Evolutionary conservation across 1,140 invertebrate species (phyloP), one percentile per base, ranked within the genome.

Genomic region (Chymomyza costata): DNA sequence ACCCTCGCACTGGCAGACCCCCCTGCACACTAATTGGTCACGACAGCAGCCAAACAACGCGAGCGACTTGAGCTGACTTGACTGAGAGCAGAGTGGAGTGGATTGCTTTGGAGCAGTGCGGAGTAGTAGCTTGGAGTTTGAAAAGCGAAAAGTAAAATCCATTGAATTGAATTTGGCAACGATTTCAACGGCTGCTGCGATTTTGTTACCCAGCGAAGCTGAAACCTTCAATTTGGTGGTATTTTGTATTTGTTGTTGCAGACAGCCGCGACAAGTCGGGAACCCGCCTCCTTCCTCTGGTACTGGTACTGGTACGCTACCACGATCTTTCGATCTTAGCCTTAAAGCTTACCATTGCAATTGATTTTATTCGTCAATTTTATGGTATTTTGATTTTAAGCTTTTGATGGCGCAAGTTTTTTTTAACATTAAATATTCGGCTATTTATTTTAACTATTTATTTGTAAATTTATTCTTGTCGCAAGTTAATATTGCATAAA

Each of bases 291-390:
- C 0, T 6, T 14, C 11, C 13, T 8, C 39, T 8, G 5, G 19
- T 25, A 17, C 43, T 18, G 28, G 31, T 57, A 46, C 51, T 53
- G 65, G 61, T n/a, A n/a, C n/a, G n/a, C n/a, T n/a, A n/a, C n/a
- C n/a, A n/a, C n/a, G n/a, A n/a, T n/a, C n/a, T 28, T 10, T 28
- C 25, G 5, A 6, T 28, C 25, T 5, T 28, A 51, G 66, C 47
- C 65, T 78, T 67, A 70, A 78, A 78, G 71, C 65, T 78, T 80
- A 78, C 60, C 55, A 58, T 71, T 62, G 66, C 73, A 78, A 78
- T 78, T 78, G 73, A 78, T 78, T 78, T 78, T 80, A 73, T 73
- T 78, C 73, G 73, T 78, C 73, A 73, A 63, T 73, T 78, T 78
- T 71, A 78, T 80, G 63, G 67, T 53, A 62, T 73, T 80, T 71